A percentile compares a stretch with the other conserved stretches of the same genome.
These are phyloP conservation scores for Sciaenops ocellatus DNA, from an alignment of 2,797 vertebrate species.

Conservation along the genomic window DNA sequence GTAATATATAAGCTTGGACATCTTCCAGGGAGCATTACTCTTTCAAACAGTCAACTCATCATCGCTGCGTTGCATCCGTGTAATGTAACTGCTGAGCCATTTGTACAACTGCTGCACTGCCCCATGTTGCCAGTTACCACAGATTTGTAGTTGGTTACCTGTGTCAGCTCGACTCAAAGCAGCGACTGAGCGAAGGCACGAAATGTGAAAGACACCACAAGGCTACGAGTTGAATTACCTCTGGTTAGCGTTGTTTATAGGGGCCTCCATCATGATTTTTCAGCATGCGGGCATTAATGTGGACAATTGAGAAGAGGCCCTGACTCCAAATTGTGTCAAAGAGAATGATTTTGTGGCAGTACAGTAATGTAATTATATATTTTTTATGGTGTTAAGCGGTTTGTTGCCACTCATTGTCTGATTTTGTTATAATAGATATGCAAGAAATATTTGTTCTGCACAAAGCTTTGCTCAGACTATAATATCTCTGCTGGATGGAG, in stretches of 20 bases:
- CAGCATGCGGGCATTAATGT: neutral
- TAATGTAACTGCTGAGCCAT: constrained; percentile 20
- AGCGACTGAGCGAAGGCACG: constrained; percentile 2
- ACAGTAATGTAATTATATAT: neutral
- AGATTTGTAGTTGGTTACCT: constrained; percentile 25
- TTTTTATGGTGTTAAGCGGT: neutral
- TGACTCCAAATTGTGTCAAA: neutral
- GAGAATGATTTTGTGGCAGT: neutral
- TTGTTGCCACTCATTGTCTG: neutral
- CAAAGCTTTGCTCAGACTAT: too few relatives aligned
- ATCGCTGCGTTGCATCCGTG: constrained; percentile 22
- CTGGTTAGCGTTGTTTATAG: neutral
- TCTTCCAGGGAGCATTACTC: constrained; percentile 67
- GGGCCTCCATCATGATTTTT: neutral
- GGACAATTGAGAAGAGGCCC: neutral
- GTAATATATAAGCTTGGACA: constrained; percentile 70
- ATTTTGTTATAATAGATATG: too few relatives aligned
- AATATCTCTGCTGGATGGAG: too few relatives aligned
- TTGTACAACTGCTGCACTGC: constrained; percentile 8
- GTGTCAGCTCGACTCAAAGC: constrained; percentile 9
- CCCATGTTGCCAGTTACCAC: constrained; percentile 20
- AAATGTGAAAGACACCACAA: neutral
- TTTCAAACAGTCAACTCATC: constrained; percentile 51
- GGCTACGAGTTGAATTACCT: neutral
- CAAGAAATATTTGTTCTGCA: too few relatives aligned